Percentiles rank a stretch among this genome's conserved stretches.
Evolutionary conservation across 2,113 vertebrate genomes (phyloP).

Genomic region (Elgaria multicarinata): DNA sequence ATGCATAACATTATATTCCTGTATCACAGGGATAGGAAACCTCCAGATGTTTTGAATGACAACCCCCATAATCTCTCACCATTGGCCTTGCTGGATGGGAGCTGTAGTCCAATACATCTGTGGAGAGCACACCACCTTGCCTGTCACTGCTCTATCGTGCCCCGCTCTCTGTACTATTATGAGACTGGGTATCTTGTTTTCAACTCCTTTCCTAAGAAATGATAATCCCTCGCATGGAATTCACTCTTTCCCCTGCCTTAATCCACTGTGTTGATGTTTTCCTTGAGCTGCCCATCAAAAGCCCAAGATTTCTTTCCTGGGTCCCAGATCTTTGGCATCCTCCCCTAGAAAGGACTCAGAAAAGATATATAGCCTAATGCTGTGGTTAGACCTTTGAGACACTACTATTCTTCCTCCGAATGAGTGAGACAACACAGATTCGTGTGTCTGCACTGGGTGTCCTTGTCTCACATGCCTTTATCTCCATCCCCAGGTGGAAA

Average conservation of each 20-base stretch:
- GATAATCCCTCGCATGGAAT: background rate
- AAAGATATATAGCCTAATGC: background rate
- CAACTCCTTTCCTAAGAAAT: background rate
- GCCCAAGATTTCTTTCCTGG: background rate
- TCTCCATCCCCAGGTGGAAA: conserved; percentile 84
- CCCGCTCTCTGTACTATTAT: rapidly evolving
- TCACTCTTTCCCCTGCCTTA: background rate
- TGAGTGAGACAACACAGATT: background rate
- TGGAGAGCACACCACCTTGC: no score
- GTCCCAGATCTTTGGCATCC: background rate
- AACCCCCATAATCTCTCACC: no score
- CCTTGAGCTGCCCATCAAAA: background rate
- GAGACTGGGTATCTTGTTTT: background rate
- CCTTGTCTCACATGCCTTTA: background rate
- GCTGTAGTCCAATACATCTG: no score
- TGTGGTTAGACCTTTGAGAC: background rate
- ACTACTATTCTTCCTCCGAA: background rate
- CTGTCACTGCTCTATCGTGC: no score
- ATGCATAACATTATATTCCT: no score
- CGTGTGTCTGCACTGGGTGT: background rate
- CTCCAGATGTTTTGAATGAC: no score
- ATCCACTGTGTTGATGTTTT: background rate
- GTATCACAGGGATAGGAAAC: no score
- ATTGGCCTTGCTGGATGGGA: no score
- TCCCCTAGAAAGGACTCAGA: background rate